These are phyloP conservation scores for Machimus atricapillus DNA, from an alignment of 2,888 invertebrate genomes.

Conservation along the genomic window DNA sequence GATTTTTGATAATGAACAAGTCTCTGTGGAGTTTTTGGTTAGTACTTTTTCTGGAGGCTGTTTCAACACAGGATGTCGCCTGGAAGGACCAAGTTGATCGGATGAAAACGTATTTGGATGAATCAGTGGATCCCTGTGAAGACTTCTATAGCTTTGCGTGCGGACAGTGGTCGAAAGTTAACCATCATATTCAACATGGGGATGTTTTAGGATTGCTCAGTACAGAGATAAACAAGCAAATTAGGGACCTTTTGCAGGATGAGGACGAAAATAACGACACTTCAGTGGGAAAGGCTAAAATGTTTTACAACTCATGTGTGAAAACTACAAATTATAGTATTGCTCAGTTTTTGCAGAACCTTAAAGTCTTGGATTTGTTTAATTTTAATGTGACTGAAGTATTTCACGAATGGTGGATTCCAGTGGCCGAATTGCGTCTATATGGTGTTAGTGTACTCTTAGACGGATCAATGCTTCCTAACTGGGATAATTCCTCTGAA, in stretches of 20 bases:
- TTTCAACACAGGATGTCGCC: background rate
- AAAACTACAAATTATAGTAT: background rate
- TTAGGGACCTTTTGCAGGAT: background rate
- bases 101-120: constrained; percentile 9
- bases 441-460: constrained; percentile 5
- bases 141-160: constrained; percentile 23
- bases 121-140: background rate
- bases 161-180: background rate
- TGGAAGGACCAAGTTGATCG: background rate
- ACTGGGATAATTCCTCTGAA: background rate
- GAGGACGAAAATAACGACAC: background rate
- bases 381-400: background rate
- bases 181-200: background rate
- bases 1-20: background rate
- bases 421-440: background rate
- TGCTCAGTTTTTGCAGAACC: background rate
- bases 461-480: background rate
- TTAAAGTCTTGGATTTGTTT: background rate
- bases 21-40: background rate
- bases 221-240: background rate
- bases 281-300: background rate
- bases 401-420: background rate
- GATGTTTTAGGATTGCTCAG: constrained; percentile 1
- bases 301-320: constrained; percentile 12
- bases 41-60: background rate